A percentile compares a stretch with the other conserved stretches of the same genome.
These are phyloP conservation scores for Thalassaphorura encarpata DNA, from an alignment of 1,140 invertebrate species.

Conservation along the genomic window DNA sequence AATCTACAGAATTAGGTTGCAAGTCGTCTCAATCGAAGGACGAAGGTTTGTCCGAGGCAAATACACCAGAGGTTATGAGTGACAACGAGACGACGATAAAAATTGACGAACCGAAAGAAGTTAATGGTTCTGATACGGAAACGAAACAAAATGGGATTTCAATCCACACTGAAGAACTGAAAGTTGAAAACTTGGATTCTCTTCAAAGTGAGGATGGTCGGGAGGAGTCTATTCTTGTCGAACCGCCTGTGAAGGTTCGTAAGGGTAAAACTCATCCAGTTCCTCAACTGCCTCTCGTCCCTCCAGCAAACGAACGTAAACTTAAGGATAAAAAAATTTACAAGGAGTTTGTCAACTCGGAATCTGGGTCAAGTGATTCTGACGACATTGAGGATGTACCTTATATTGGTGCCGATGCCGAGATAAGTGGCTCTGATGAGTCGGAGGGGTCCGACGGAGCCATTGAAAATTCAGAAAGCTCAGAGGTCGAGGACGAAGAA, in stretches of 20 bases:
- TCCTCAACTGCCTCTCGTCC: neutral
- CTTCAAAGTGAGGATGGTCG: too few relatives aligned
- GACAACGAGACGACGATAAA: too few relatives aligned
- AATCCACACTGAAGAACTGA: too few relatives aligned
- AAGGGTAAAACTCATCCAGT: constrained; percentile 18
- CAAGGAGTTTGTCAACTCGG: constrained; percentile 12
- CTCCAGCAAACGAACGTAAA: constrained; percentile 7
- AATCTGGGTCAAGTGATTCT: constrained; percentile 17
- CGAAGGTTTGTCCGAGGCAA: too few relatives aligned
- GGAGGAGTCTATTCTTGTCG: neutral
- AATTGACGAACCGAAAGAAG: too few relatives aligned
- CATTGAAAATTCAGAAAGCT: neutral
- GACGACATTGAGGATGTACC: constrained; percentile 18
- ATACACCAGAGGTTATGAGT: too few relatives aligned
- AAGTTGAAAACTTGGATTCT: too few relatives aligned
- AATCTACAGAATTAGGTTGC: too few relatives aligned
- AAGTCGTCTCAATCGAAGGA: too few relatives aligned
- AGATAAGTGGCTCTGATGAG: too few relatives aligned
- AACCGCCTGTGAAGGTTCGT: constrained; percentile 14
- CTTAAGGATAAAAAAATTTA: constrained; percentile 14
- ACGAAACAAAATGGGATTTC: too few relatives aligned
- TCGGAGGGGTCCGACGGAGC: constrained; percentile 10
- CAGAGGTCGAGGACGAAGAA: constrained; percentile 21
- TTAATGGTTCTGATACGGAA: too few relatives aligned
- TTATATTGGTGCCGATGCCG: neutral